Percentiles rank a stretch among this genome's conserved stretches.
Conservation (phyloP, 2,113 vertebrate genomes). For the Mesembrinibis cayennensis region DNA sequence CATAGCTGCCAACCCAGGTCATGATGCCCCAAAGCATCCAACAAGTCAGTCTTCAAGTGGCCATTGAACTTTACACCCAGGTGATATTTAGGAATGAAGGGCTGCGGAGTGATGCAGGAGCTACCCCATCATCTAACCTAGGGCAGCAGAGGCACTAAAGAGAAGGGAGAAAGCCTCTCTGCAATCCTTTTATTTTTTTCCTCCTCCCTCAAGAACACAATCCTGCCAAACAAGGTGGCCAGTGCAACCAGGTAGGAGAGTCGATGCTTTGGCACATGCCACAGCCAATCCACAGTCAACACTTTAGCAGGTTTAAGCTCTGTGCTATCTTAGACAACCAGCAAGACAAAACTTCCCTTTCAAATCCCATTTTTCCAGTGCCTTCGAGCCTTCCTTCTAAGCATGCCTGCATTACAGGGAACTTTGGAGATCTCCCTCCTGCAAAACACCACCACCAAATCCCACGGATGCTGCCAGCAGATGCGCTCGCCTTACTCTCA, state of each 20-base stretch:
- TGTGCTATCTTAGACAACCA: background rate
- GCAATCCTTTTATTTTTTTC: background rate
- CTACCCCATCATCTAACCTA: background rate
- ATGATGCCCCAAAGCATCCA: background rate
- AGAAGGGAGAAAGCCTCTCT: background rate
- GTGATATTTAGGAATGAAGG: background rate
- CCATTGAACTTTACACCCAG: background rate
- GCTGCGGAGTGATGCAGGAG: background rate
- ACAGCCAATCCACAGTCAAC: background rate
- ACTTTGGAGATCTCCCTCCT: background rate
- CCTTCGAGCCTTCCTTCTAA: background rate
- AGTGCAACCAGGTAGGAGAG: background rate
- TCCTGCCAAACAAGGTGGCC: background rate
- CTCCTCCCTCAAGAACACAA: background rate
- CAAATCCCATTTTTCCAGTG: background rate
- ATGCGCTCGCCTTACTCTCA: fast-evolving
- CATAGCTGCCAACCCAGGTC: background rate
- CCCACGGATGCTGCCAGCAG: background rate
- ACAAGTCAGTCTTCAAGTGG: background rate
- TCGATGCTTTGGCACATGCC: background rate
- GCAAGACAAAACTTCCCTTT: background rate
- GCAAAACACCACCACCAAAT: background rate
- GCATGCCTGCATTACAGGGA: background rate
- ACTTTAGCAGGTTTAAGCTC: background rate
- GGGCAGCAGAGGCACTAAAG: background rate